Percentiles rank a stretch among this genome's conserved stretches.
Conservation (phyloP, 2,113 vertebrate genomes). For the Cololabis saira region DNA sequence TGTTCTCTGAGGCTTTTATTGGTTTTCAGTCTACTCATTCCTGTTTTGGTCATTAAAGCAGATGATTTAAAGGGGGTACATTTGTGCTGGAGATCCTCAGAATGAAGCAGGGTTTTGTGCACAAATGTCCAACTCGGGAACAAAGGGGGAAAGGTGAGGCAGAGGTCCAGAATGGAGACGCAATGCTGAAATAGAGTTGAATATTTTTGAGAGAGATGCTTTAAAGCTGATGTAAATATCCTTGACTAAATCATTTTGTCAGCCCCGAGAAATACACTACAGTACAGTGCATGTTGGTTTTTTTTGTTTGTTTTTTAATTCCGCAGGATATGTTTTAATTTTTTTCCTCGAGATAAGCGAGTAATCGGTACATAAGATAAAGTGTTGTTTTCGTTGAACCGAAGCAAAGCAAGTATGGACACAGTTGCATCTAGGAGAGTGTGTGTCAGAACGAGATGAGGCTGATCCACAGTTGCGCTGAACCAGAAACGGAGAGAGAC, state of each 20-base stretch:
- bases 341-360: slow-evolving; percentile 17
- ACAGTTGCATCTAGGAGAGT: slow-evolving; percentile 19
- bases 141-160: slow-evolving; percentile 31
- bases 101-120: slow-evolving; percentile 32
- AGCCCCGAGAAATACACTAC: no score
- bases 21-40: slow-evolving; percentile 38
- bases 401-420: slow-evolving; percentile 43
- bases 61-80: slow-evolving; percentile 61
- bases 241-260: no score
- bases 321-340: slow-evolving; percentile 32
- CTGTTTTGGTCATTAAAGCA: slow-evolving; percentile 56
- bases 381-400: slow-evolving; percentile 25
- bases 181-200: neutral
- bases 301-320: slow-evolving; percentile 10
- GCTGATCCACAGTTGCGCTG: slow-evolving; percentile 13
- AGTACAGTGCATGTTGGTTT: no score
- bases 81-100: neutral
- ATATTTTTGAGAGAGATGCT: neutral
- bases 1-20: slow-evolving; percentile 56
- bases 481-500: slow-evolving; percentile 6
- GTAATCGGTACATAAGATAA: slow-evolving; percentile 14
- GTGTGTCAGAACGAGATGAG: slow-evolving; percentile 30
- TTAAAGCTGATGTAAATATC: no score
- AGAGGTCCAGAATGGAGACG: neutral
- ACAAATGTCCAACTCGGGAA: slow-evolving; percentile 8